Percentiles rank a stretch among this genome's conserved stretches.
phyloP scores from a whole-genome alignment of 2,113 vertebrate genomes.

The Pluvialis apricaria region DNA sequence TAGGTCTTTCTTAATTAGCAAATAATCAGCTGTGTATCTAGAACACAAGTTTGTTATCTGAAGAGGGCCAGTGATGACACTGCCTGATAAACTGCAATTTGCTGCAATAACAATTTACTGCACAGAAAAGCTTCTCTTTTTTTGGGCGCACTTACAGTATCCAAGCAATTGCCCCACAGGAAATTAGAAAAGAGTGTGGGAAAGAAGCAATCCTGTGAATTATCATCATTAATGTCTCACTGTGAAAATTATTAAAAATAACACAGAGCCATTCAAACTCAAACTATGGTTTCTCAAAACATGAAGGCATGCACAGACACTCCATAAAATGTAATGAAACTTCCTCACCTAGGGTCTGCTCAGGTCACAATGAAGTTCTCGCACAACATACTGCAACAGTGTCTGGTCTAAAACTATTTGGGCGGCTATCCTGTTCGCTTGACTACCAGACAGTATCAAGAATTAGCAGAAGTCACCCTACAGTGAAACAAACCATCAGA shows the following conservation, averaged over 20 bases:
- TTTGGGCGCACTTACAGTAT: not conserved
- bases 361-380: not conserved
- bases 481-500: not conserved
- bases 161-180: not conserved
- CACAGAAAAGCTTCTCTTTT: not conserved
- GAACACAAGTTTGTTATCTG: not conserved
- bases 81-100: not conserved
- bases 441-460: not conserved
- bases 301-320: not conserved
- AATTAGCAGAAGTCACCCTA: not conserved
- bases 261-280: not conserved
- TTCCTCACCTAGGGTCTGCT: not conserved
- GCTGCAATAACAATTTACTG: not conserved
- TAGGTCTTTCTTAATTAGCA: slow-evolving; percentile 13
- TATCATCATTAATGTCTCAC: not conserved
- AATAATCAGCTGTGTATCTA: slow-evolving; percentile 26
- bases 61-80: not conserved
- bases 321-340: not conserved
- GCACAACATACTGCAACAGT: accelerated
- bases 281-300: not conserved
- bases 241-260: not conserved
- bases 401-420: not conserved
- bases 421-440: not conserved
- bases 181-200: not conserved
- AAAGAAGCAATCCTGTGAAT: not conserved